Evolutionary conservation across 2,888 invertebrate genomes (phyloP), one percentile per base, ranked within the genome.

Genomic region (Congeria kusceri): DNA sequence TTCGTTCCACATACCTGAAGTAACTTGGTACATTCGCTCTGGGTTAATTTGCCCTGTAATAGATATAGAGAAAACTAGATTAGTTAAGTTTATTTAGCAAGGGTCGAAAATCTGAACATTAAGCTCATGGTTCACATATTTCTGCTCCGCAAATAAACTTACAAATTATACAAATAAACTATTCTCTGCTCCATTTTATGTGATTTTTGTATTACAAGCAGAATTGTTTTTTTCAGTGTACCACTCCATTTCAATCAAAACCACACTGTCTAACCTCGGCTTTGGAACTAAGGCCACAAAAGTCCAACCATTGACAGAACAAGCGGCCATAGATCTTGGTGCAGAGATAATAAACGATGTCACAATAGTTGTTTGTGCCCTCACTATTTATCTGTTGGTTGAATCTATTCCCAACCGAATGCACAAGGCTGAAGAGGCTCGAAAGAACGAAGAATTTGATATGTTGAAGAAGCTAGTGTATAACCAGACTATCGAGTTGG

Each of bases 311-410:
- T 44, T 83, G 13, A 70, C 78, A 13, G 76, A 78, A 39, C 66
- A 83, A 23, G 70, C 67, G n/a, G 82, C 82, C 25, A 56, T 83
- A 28, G 73, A 83, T n/a, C 78, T 83, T 9, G 78, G 78, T 32
- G 63, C 73, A 25, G 78, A 83, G 25, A 69, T 79, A 20, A 59
- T 83, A 11, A 78, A 78, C 11, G 82, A 83, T 58, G 7, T 70
- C 5, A 76, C 76, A n/a, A 59, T 77, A 27, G 70, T 79, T 44
- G 27, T 56, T 0, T 79, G 76, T 66, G 82, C 66, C 13, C 56
- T 79, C 32, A 70, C 53, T 32, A 79, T 83, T n/a, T 83, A 79
- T 39, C 25, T 77, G 5, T 18, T 71, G 1, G 32, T 83, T 11
- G 76, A 79, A 47, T n/a, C 57, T 25, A 53, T 67, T 47, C 7